These are phyloP conservation scores for Amyelois transitella DNA, from an alignment of 1,140 invertebrate species.

Conservation along the genomic window DNA sequence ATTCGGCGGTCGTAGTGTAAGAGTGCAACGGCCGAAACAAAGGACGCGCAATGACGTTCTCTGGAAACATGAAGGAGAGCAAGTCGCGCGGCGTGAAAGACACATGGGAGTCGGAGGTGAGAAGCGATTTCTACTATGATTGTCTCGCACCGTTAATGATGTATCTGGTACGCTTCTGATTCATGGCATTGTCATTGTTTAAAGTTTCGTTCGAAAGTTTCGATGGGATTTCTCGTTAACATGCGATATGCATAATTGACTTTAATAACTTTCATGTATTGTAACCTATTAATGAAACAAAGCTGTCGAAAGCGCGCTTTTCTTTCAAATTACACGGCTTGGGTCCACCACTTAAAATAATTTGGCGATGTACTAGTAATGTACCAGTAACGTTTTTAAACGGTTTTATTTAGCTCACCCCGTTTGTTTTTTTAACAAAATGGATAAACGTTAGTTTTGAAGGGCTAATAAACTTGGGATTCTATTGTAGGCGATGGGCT, in stretches of 20 bases:
- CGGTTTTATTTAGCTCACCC: no score
- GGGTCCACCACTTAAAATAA: no score
- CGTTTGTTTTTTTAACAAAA: no score
- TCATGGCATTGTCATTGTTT: constrained; percentile 31
- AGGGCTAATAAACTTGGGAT: no score
- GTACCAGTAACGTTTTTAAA: no score
- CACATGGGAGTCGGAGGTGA: constrained; percentile 66
- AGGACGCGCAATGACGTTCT: constrained; percentile 55
- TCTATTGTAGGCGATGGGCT: no score
- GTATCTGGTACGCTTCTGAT: constrained; percentile 37
- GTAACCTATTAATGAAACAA: not conserved
- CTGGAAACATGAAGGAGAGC: constrained; percentile 64
- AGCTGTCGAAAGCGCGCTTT: not conserved
- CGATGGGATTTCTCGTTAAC: constrained; percentile 41
- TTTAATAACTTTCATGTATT: not conserved
- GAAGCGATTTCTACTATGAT: constrained; percentile 23
- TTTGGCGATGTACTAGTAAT: no score
- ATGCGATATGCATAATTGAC: constrained; percentile 33
- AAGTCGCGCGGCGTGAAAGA: constrained; percentile 55
- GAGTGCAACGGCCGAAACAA: constrained; percentile 41
- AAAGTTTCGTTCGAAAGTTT: constrained; percentile 34
- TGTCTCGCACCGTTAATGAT: constrained; percentile 24
- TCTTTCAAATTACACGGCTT: no score
- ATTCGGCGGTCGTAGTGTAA: constrained; percentile 23
- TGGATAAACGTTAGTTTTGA: no score